Evolutionary conservation across 2,888 invertebrate species (phyloP), one percentile per base, ranked within the genome.

Genomic region (Aquatica leii): DNA sequence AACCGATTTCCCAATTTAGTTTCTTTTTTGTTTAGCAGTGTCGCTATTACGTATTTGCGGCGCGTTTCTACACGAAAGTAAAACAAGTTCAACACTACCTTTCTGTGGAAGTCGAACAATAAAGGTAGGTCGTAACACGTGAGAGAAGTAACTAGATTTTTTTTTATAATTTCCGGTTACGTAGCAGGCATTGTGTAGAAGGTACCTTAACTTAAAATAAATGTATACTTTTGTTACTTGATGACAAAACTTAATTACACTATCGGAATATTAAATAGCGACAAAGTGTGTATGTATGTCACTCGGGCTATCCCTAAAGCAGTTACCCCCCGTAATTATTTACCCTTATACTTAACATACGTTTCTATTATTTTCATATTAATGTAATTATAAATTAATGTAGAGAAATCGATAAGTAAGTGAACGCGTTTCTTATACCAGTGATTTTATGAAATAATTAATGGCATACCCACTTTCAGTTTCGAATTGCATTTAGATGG

Each of bases 161-260:
- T n/a, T 51, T 12, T 55, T 55, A 55, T 34, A 35, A 20, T 34
- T 55, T 55, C 55, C 55, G 55, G 55, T 55, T 55, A 46, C 46
- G 46, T 34, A 21, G 34, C 46, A 41, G 46, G 18, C 34, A 24
- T 55, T 55, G 6, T 31, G 4, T 12, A 2, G 24, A 12, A 12
- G 2, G 11, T 20, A 46, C 46, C 41, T 43, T 43, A 43, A 43
- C 17, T 43, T 43, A 14, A 43, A 2, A 17, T 9, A 43, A 8
- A 43, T 9, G 12, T 17, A 43, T 12, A 11, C 40, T 6, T 9
- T n/a, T n/a, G n/a, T 4, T 9, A 31, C 31, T 9, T 31, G 9
- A 31, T 6, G 9, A 37, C 2, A n/a, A n/a, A 11, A 37, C n/a
- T 46, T 20, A 17, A 46, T 46, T 46, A 18, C 46, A n/a, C 9